These are phyloP conservation scores for Nothoprocta pentlandii DNA, from an alignment of 2,113 vertebrate species.

Conservation along the genomic window DNA sequence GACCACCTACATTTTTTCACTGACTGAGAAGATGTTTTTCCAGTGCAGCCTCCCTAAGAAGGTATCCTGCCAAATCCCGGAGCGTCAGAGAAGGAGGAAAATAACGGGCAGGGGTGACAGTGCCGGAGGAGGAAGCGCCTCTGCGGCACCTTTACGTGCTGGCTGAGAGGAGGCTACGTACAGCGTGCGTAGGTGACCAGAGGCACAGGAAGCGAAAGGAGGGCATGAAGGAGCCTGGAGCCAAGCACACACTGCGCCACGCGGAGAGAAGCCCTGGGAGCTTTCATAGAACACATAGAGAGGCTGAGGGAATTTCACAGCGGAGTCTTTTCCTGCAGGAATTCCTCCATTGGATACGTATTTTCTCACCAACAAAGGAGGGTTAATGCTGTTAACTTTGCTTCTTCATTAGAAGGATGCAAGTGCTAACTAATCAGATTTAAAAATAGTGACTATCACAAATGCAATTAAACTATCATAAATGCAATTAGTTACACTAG, in stretches of 20 bases:
- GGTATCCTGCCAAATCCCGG: neutral
- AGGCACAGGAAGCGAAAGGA: neutral
- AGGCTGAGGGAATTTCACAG: neutral
- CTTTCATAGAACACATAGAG: neutral
- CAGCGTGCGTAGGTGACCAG: neutral
- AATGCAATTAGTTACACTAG: neutral
- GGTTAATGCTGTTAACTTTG: neutral
- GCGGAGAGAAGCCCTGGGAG: neutral
- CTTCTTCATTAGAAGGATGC: neutral
- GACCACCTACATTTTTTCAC: neutral
- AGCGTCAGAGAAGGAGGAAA: neutral
- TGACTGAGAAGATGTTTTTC: neutral
- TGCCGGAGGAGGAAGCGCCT: neutral
- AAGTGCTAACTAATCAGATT: neutral
- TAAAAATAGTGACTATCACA: neutral
- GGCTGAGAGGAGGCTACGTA: neutral
- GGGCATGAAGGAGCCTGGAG: neutral
- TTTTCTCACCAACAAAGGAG: neutral
- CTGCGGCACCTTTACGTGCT: neutral
- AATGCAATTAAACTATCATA: neutral
- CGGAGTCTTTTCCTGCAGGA: neutral
- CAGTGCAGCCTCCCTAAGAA: neutral
- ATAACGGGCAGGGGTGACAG: neutral
- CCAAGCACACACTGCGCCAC: neutral
- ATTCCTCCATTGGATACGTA: neutral